A percentile compares a stretch with the other conserved stretches of the same genome.
Conservation (phyloP, 2,888 invertebrate species). For the Metellina segmentata region DNA sequence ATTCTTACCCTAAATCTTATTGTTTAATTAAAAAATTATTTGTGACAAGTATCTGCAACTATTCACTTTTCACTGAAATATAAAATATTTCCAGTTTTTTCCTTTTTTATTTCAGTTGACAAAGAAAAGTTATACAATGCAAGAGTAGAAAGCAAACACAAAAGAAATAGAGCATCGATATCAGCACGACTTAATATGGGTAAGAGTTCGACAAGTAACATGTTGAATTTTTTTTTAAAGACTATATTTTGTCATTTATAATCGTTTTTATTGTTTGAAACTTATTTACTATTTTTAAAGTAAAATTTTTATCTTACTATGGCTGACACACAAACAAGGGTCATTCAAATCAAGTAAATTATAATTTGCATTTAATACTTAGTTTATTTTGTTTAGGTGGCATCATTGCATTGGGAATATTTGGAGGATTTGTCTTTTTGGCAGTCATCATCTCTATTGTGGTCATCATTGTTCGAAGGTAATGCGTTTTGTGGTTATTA, state of each 20-base stretch:
- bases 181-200: slow-evolving; percentile 78
- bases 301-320: no score
- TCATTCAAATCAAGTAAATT: background rate
- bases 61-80: no score
- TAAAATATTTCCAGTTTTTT: background rate
- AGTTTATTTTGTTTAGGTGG: slow-evolving; percentile 83
- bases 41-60: no score
- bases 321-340: no score
- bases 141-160: slow-evolving; percentile 57
- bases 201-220: background rate
- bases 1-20: no score
- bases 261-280: no score
- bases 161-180: slow-evolving; percentile 69
- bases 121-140: slow-evolving; percentile 67
- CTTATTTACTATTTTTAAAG: no score
- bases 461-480: slow-evolving; percentile 93
- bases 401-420: slow-evolving; percentile 92
- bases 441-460: slow-evolving; percentile 94
- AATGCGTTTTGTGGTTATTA: slow-evolving; percentile 79
- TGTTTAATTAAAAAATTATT: no score
- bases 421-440: slow-evolving; percentile 93
- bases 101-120: slow-evolving; percentile 54
- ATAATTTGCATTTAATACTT: background rate
- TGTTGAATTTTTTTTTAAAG: background rate
- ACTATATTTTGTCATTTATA: background rate